Conservation (phyloP, 2,797 vertebrate genomes). For the Anguilla megastoma region DNA sequence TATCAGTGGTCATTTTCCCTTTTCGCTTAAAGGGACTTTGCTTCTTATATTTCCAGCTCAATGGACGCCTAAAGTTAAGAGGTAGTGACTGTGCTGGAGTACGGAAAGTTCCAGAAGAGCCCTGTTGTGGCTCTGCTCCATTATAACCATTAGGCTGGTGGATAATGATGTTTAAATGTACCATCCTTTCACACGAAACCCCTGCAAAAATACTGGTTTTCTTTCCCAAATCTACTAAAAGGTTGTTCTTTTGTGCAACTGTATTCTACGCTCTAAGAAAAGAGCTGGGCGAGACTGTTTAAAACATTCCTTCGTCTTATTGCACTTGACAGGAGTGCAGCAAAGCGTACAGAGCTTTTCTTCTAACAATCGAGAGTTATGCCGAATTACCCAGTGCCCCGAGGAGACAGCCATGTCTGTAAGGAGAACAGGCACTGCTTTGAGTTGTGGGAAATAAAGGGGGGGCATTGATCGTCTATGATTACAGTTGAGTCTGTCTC, state of each 20-base stretch:
- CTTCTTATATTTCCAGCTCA: not conserved
- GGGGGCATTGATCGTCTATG: not conserved
- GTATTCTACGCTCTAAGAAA: not conserved
- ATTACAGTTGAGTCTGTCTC: not conserved
- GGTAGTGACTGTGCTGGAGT: not conserved
- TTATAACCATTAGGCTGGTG: not conserved
- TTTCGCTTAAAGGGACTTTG: not conserved
- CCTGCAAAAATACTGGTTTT: not conserved
- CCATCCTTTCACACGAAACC: not conserved
- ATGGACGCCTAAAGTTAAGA: not conserved
- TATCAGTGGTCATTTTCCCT: not conserved
- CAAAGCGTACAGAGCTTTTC: conserved; percentile 37
- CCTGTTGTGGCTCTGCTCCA: not conserved
- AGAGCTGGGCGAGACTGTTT: not conserved
- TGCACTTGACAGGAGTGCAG: conserved; percentile 46
- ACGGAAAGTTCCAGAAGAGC: not conserved
- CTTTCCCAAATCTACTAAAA: not conserved
- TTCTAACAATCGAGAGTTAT: conserved; percentile 36
- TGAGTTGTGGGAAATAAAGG: not conserved
- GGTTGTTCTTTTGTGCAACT: not conserved
- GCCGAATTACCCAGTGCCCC: conserved; percentile 22
- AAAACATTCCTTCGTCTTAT: conserved; percentile 33
- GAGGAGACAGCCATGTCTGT: conserved; percentile 26
- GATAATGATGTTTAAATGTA: not conserved
- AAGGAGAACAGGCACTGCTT: conserved; percentile 14